Conservation (phyloP, 2,888 invertebrate genomes). For the Hirtodrosophila duncani region DNA sequence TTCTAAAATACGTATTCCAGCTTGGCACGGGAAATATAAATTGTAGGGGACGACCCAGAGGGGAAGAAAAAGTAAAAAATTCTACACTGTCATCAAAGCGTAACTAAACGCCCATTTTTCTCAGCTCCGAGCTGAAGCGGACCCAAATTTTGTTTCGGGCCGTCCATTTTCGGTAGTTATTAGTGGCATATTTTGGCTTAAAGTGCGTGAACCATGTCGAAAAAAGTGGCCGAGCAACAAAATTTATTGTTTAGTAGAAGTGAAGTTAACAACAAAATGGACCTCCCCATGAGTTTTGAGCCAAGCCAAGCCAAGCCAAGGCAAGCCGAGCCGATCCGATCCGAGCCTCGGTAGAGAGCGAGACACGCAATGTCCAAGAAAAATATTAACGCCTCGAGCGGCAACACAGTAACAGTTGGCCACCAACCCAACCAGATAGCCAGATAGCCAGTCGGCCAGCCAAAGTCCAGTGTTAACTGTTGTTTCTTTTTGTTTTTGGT, state of each 20-base stretch:
- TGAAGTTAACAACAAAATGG: conserved; percentile 71
- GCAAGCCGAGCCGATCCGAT: too few species aligned
- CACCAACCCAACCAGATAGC: conserved; percentile 13
- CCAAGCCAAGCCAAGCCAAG: conserved; percentile 11
- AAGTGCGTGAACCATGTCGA: conserved; percentile 75
- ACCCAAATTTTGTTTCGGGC: conserved; percentile 14
- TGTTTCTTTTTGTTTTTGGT: conserved; percentile 44
- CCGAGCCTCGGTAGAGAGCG: conserved; percentile 11
- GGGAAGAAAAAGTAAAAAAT: conserved; percentile 35
- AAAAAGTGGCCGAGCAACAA: conserved; percentile 53
- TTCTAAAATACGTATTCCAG: conserved; percentile 29
- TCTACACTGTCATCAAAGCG: conserved; percentile 78
- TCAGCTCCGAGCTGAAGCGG: conserved; percentile 32
- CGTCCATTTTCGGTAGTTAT: conserved; percentile 71
- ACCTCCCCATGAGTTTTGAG: conserved; percentile 63
- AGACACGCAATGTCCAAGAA: conserved; percentile 65
- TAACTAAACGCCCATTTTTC: conserved; percentile 77
- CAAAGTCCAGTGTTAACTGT: conserved; percentile 53
- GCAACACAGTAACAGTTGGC: conserved; percentile 33
- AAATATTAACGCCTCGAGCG: conserved; percentile 68
- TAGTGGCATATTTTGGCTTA: conserved; percentile 72
- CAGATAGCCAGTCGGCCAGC: conserved; percentile 16
- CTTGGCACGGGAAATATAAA: conserved; percentile 64
- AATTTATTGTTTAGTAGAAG: conserved; percentile 64
- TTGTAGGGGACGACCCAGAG: conserved; percentile 34